Percentiles rank a stretch among this genome's conserved stretches.
phyloP scores from a whole-genome alignment of 2,797 vertebrate species.

The Rachycentron canadum region DNA sequence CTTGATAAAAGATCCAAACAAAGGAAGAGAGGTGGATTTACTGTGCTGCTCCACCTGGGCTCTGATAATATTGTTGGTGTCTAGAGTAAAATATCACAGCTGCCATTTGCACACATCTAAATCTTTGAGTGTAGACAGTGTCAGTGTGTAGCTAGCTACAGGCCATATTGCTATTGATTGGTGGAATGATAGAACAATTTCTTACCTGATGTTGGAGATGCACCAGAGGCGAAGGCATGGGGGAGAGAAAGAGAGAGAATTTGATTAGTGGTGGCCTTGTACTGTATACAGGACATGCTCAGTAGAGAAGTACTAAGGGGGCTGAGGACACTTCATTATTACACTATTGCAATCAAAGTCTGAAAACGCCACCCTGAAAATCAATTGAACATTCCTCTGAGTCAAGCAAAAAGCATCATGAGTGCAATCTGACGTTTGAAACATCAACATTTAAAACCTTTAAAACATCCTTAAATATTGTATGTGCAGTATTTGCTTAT shows the following conservation, averaged over 20 bases:
- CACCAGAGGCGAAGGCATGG: slow-evolving; percentile 74
- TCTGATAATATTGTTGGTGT: slow-evolving; percentile 80
- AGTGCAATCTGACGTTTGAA: slow-evolving; percentile 29
- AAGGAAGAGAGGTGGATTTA: slow-evolving; percentile 76
- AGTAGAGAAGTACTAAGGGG: slow-evolving; percentile 55
- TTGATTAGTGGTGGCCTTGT: slow-evolving; percentile 80
- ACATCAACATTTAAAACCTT: background rate
- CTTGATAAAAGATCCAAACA: slow-evolving; percentile 84
- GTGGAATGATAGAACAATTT: slow-evolving; percentile 83
- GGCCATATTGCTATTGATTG: slow-evolving; percentile 84
- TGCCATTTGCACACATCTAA: slow-evolving; percentile 83
- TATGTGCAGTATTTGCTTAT: background rate
- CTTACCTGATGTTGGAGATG: slow-evolving; percentile 84
- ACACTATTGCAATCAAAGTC: slow-evolving; percentile 63
- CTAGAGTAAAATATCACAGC: slow-evolving; percentile 76
- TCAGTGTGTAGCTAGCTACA: slow-evolving; percentile 72
- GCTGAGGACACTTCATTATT: slow-evolving; percentile 62
- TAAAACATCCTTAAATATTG: background rate
- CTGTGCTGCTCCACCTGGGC: slow-evolving; percentile 68
- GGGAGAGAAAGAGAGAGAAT: slow-evolving; percentile 74
- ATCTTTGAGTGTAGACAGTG: slow-evolving; percentile 74
- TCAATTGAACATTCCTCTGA: slow-evolving; percentile 59
- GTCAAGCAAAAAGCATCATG: slow-evolving; percentile 40
- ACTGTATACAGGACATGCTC: slow-evolving; percentile 72
- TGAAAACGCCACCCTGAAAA: slow-evolving; percentile 53